Evolutionary conservation across 53 echinoderm and acorn worm species (phyloP).

Genomic region (Antedon mediterranea): DNA sequence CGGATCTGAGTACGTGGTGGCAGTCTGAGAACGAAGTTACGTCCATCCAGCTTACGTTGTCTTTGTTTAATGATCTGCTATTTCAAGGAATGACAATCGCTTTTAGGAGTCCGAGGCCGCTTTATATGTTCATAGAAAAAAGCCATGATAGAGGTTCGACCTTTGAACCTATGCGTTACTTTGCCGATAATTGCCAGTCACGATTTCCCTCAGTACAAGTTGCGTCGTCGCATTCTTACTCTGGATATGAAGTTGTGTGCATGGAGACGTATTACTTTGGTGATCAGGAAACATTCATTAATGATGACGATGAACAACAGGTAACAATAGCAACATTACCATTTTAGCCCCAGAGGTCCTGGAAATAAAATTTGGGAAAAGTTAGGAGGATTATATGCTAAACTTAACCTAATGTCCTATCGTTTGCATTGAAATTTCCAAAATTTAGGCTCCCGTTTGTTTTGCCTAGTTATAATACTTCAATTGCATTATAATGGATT

Average conservation of each 20-base stretch:
- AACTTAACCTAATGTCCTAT: too few species aligned
- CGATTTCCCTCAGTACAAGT: constrained; percentile 37
- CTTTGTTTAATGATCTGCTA: constrained; percentile 43
- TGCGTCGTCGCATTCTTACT: background rate
- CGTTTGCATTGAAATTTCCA: too few species aligned
- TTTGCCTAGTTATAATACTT: too few species aligned
- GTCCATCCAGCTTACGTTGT: constrained; percentile 30
- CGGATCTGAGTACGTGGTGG: constrained; percentile 72
- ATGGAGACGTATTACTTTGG: constrained; percentile 57
- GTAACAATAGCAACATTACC: constrained; percentile 10
- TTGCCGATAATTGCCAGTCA: constrained; percentile 32
- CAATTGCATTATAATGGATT: too few species aligned
- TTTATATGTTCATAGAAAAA: constrained; percentile 53
- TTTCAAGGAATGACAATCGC: constrained; percentile 45
- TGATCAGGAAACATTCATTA: constrained; percentile 29
- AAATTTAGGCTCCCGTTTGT: too few species aligned
- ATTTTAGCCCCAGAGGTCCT: background rate
- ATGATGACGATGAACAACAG: constrained; percentile 43
- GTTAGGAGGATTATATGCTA: too few species aligned
- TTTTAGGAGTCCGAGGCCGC: constrained; percentile 59
- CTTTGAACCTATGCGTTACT: constrained; percentile 57
- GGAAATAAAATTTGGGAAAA: too few species aligned
- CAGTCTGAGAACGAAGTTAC: constrained; percentile 42
- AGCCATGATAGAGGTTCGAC: constrained; percentile 30
- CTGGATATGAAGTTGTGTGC: constrained; percentile 27